Percentiles rank a stretch among this genome's conserved stretches.
phyloP scores from a whole-genome alignment of 1,140 invertebrate species.

The Drosophila quadrilineata region DNA sequence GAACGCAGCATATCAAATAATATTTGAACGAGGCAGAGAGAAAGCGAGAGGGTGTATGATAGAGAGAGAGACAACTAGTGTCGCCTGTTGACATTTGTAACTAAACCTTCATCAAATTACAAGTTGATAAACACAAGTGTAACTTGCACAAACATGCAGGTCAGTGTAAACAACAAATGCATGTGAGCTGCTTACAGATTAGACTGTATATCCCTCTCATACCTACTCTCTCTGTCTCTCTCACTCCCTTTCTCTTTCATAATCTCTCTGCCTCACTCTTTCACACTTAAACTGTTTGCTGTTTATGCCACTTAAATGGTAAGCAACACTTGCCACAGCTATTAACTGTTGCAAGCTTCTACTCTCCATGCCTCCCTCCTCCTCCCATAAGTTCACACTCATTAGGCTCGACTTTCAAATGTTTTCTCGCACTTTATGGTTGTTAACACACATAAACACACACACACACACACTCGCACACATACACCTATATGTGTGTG shows the following conservation, averaged over 20 bases:
- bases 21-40: constrained; percentile 49
- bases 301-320: neutral
- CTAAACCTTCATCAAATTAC: constrained; percentile 65
- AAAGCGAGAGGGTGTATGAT: neutral
- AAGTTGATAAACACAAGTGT: constrained; percentile 43
- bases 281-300: constrained; percentile 19
- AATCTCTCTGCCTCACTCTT: too few relatives aligned
- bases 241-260: too few relatives aligned
- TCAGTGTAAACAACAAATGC: constrained; percentile 66
- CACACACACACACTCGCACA: neutral
- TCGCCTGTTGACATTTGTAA: too few relatives aligned
- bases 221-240: neutral
- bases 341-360: neutral
- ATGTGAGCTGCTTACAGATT: constrained; percentile 49
- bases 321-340: neutral
- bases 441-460: constrained; percentile 5
- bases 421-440: constrained; percentile 4
- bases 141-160: constrained; percentile 51
- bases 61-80: neutral
- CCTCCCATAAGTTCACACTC: neutral
- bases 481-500: neutral
- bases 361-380: too few relatives aligned
- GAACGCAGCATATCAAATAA: constrained; percentile 73
- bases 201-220: constrained; percentile 12
- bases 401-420: too few relatives aligned